A percentile compares a stretch with the other conserved stretches of the same genome.
Evolutionary conservation across 1,140 invertebrate genomes (phyloP).

Genomic region (Macrobrachium nipponense): DNA sequence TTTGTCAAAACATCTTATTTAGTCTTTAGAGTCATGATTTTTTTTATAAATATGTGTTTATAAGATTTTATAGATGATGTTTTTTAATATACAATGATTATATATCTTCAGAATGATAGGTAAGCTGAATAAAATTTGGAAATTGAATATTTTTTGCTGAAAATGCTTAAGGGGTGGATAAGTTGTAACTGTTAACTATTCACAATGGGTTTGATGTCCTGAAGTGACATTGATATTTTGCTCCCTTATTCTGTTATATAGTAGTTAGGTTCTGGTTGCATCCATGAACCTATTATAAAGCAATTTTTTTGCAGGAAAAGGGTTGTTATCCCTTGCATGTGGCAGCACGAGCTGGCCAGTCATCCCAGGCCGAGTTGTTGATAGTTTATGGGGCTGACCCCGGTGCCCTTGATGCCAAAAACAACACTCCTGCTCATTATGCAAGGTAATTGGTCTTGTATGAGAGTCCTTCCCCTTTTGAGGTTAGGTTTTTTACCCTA

Average conservation of each 20-base stretch:
- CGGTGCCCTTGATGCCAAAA: conserved; percentile 80
- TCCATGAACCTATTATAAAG: neutral
- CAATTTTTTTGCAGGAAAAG: conserved; percentile 79
- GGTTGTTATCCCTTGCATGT: conserved; percentile 92
- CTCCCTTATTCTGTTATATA: neutral
- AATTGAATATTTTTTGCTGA: no score
- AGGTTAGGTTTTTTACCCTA: no score
- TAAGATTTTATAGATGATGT: no score
- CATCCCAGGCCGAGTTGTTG: conserved; percentile 88
- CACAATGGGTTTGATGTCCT: no score
- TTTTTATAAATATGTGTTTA: no score
- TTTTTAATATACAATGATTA: no score
- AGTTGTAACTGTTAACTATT: no score
- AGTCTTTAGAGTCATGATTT: no score
- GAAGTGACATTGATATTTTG: neutral
- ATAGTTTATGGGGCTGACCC: conserved; percentile 96
- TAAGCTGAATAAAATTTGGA: no score
- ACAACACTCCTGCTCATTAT: conserved; percentile 83
- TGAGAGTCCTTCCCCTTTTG: neutral
- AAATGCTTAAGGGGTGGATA: no score
- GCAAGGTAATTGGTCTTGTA: conserved; percentile 75
- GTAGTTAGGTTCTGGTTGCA: neutral
- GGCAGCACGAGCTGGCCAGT: conserved; percentile 88
- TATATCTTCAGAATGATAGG: no score
- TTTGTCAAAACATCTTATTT: no score